These are phyloP conservation scores for Xenopus laevis DNA, from an alignment of 2,113 vertebrate genomes.

Conservation along the genomic window DNA sequence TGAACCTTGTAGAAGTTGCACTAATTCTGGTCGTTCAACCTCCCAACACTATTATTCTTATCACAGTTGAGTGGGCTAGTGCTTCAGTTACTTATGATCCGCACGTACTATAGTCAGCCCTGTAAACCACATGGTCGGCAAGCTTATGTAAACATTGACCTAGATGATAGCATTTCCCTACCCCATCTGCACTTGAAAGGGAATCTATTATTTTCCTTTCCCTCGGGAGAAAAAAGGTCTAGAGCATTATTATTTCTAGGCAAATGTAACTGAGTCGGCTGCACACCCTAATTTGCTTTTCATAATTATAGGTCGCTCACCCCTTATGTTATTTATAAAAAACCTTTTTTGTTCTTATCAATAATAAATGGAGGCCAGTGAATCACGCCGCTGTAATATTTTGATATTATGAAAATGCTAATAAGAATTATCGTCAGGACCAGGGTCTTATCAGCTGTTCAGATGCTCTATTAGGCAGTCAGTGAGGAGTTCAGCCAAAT, in stretches of 20 bases:
- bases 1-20: too few species aligned
- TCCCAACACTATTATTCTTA: background rate
- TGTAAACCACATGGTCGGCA: constrained; percentile 59
- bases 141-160: constrained; percentile 72
- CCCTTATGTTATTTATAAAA: constrained; percentile 89
- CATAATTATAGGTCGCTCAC: constrained; percentile 96
- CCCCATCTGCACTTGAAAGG: constrained; percentile 75
- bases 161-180: constrained; percentile 71
- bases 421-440: constrained; percentile 71
- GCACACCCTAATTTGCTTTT: constrained; percentile 92
- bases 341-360: constrained; percentile 89
- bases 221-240: constrained; percentile 78
- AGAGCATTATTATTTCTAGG: constrained; percentile 89
- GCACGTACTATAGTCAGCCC: constrained; percentile 49
- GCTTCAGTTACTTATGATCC: constrained; percentile 54
- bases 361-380: constrained; percentile 89
- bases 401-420: constrained; percentile 95
- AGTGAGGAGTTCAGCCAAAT: constrained; percentile 90
- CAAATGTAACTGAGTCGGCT: constrained; percentile 92
- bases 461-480: constrained; percentile 92
- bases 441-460: constrained; percentile 87
- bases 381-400: constrained; percentile 82
- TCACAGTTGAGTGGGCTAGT: constrained; percentile 17
- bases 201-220: constrained; percentile 86
- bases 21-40: too few species aligned